Conservation (phyloP, 2,888 invertebrate species). For the Diaperis boleti region DNA sequence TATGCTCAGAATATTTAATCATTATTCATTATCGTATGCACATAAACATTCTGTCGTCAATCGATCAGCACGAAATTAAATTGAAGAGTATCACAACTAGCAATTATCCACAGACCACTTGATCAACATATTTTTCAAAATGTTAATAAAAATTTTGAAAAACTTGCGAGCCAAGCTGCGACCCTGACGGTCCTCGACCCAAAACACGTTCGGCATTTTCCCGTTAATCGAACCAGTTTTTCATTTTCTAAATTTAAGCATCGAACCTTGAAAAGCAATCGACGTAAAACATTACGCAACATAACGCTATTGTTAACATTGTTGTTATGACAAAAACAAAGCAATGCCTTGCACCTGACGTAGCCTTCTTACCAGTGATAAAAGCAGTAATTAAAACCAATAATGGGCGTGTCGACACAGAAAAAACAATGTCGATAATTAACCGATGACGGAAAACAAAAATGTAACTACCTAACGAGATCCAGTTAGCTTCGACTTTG, state of each 20-base stretch:
- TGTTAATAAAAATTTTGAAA: too few species aligned
- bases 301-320: not conserved
- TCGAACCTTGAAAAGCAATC: constrained; percentile 4
- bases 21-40: too few species aligned
- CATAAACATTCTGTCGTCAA: too few species aligned
- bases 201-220: not conserved
- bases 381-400: not conserved
- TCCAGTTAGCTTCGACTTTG: not conserved
- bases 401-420: not conserved
- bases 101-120: too few species aligned
- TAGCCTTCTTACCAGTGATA: not conserved
- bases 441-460: not conserved
- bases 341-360: not conserved
- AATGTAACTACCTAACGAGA: not conserved
- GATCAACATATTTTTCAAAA: too few species aligned
- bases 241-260: not conserved
- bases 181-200: not conserved
- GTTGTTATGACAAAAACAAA: not conserved
- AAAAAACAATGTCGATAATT: too few species aligned
- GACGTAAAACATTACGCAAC: not conserved
- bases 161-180: too few species aligned
- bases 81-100: too few species aligned
- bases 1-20: too few species aligned
- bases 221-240: not conserved
- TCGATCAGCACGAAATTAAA: too few species aligned